phyloP scores from a whole-genome alignment of 2,888 invertebrate genomes.

The Thymelicus lineola region DNA sequence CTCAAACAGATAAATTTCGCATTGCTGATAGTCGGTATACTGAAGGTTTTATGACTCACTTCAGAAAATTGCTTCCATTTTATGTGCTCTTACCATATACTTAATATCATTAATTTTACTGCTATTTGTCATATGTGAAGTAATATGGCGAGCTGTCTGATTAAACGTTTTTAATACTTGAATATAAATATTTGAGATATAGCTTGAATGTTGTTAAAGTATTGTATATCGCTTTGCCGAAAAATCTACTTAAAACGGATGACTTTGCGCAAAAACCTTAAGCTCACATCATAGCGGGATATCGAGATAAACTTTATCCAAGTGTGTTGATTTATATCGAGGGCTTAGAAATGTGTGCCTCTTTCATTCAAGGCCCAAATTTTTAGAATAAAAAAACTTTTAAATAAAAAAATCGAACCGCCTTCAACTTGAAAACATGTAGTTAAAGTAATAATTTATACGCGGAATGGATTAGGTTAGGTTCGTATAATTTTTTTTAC shows the following conservation, averaged over 20 bases:
- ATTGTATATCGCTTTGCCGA: not conserved
- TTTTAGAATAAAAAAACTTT: not conserved
- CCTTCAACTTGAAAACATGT: no score
- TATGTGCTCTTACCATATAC: constrained; percentile 35
- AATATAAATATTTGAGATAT: no score
- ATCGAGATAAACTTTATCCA: constrained; percentile 22
- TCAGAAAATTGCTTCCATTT: constrained; percentile 48
- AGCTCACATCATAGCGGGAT: constrained; percentile 13
- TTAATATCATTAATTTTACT: no score
- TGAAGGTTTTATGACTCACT: constrained; percentile 48
- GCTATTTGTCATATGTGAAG: constrained; percentile 30
- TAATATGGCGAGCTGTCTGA: no score
- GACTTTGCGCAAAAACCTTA: constrained; percentile 18
- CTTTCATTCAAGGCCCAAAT: constrained; percentile 5
- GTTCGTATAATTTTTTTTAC: no score
- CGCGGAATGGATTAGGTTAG: no score
- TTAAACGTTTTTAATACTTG: no score
- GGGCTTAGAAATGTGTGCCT: constrained; percentile 13
- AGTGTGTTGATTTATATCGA: constrained; percentile 12
- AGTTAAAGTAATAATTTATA: no score
- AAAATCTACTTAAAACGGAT: constrained; percentile 15
- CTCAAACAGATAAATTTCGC: constrained; percentile 10
- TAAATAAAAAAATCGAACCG: no score
- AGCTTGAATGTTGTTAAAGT: not conserved
- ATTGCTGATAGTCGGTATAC: constrained; percentile 19